Evolutionary conservation across 2,113 vertebrate species (phyloP).

Genomic region (Felis chaus): DNA sequence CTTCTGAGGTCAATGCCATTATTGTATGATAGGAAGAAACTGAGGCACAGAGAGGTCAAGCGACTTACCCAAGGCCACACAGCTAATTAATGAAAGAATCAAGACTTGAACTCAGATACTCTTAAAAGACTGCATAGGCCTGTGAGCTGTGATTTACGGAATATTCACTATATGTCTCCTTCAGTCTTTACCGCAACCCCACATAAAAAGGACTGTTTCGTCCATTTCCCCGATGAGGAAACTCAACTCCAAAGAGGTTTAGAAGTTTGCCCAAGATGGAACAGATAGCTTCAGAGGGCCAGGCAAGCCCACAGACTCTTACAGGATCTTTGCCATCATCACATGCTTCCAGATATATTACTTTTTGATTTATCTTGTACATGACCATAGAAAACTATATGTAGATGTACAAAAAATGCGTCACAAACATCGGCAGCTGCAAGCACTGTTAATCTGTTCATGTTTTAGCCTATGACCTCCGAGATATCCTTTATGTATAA

Average conservation of each 20-base stretch:
- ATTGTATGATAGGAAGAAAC: constrained; percentile 22
- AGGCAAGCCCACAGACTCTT: neutral
- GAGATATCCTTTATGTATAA: neutral
- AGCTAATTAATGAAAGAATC: constrained; percentile 25
- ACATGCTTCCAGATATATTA: neutral
- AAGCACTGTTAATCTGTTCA: neutral
- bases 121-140: neutral
- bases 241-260: neutral
- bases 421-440: neutral
- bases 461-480: neutral
- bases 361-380: neutral
- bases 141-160: neutral
- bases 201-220: neutral
- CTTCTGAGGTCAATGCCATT: neutral
- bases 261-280: neutral
- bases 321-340: neutral
- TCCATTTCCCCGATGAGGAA: neutral
- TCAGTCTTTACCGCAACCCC: neutral
- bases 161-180: neutral
- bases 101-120: neutral
- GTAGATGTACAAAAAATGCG: neutral
- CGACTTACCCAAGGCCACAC: constrained; percentile 35
- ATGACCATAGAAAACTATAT: neutral
- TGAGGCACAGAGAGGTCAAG: constrained; percentile 46
- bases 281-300: neutral